A percentile compares a stretch with the other conserved stretches of the same genome.
Evolutionary conservation across 2,113 vertebrate genomes (phyloP).

Genomic region (Nematolebias whitei): DNA sequence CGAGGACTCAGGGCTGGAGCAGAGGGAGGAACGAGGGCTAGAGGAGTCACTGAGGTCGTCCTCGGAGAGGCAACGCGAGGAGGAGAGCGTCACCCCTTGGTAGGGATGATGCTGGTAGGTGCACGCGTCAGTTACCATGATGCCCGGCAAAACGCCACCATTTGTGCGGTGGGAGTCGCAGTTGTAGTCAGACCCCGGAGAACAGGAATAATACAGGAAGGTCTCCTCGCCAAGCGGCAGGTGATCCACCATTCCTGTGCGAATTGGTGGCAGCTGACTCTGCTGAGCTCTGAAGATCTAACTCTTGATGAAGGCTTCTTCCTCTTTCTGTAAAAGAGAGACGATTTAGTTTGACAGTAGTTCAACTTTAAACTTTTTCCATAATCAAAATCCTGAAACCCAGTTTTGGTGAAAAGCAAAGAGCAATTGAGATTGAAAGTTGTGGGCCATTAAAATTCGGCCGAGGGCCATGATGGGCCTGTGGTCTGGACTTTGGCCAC

Average conservation of each 20-base stretch:
- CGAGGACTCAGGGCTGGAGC: conserved; percentile 83
- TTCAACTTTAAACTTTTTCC: neutral
- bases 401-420: neutral
- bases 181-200: conserved; percentile 76
- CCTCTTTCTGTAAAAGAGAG: conserved; percentile 50
- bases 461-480: neutral
- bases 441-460: neutral
- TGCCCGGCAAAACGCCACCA: conserved; percentile 51
- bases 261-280: conserved; percentile 42
- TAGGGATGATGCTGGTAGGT: conserved; percentile 72
- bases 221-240: conserved; percentile 88
- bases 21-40: conserved; percentile 88
- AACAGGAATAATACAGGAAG: conserved; percentile 83
- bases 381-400: neutral
- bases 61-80: conserved; percentile 87
- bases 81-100: conserved; percentile 80
- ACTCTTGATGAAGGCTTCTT: conserved; percentile 22
- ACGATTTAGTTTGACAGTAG: neutral
- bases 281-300: conserved; percentile 48
- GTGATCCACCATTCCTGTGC: conserved; percentile 97
- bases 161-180: conserved; percentile 29
- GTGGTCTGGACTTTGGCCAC: neutral
- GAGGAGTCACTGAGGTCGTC: conserved; percentile 92
- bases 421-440: neutral
- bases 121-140: conserved; percentile 85